Evolutionary conservation across 2,797 vertebrate genomes (phyloP).

Genomic region (Podarcis siculus): DNA sequence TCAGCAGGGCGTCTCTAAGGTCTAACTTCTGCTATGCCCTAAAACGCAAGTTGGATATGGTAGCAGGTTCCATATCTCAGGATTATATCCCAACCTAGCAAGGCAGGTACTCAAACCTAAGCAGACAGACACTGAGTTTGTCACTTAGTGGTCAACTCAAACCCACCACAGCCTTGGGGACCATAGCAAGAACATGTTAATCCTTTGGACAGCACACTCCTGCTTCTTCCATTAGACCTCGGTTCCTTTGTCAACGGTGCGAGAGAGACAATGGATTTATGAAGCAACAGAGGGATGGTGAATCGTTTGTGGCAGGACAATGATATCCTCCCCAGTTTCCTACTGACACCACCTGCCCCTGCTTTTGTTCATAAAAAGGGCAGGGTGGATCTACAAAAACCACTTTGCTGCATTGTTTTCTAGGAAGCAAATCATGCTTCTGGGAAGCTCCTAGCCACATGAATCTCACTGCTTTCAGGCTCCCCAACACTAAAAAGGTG

Average conservation of each 20-base stretch:
- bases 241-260: neutral
- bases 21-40: neutral
- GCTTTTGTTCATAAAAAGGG: neutral
- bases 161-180: neutral
- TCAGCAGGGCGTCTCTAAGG: neutral
- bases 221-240: neutral
- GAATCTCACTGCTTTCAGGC: neutral
- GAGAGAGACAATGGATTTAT: neutral
- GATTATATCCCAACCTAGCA: neutral
- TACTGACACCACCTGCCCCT: neutral
- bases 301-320: neutral
- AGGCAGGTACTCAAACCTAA: neutral
- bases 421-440: neutral
- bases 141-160: neutral
- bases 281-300: neutral
- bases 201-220: neutral
- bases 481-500: neutral
- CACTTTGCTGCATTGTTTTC: neutral
- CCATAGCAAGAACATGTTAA: neutral
- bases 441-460: neutral
- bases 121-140: neutral
- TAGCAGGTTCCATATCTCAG: neutral
- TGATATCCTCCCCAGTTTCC: neutral
- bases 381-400: neutral
- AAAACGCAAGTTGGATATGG: neutral